Conservation (phyloP, 2,113 vertebrate genomes). For the Ammospiza nelsoni region DNA sequence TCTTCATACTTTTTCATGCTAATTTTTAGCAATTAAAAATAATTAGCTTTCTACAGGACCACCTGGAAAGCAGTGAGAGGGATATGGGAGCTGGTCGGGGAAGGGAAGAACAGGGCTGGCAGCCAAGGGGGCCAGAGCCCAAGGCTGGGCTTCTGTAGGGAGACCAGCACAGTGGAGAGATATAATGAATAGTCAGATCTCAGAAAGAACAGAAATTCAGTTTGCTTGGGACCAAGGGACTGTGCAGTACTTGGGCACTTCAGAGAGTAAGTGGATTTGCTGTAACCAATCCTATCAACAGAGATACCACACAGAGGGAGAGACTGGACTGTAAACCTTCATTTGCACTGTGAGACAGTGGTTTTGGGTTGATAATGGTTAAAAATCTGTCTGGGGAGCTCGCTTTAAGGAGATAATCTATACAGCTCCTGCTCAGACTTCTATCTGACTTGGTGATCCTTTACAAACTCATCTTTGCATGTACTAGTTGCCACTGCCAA, state of each 20-base stretch:
- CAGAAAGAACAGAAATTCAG: neutral
- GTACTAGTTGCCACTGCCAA: neutral
- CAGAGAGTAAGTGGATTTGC: neutral
- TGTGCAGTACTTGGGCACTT: neutral
- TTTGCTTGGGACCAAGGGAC: fast-evolving
- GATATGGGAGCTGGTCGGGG: neutral
- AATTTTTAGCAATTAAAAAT: neutral
- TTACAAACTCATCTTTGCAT: neutral
- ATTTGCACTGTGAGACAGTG: neutral
- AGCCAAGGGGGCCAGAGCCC: neutral
- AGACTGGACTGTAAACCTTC: neutral
- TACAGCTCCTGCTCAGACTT: neutral
- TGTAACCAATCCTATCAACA: neutral
- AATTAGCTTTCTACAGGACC: neutral
- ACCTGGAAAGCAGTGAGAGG: neutral
- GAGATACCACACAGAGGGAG: neutral
- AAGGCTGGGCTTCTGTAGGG: neutral
- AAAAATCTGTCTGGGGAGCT: neutral
- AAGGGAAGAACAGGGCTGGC: neutral
- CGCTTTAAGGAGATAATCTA: neutral
- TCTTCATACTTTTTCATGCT: neutral
- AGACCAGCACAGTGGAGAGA: neutral
- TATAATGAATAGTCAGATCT: neutral
- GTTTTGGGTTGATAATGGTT: neutral
- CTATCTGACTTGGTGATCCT: neutral